A percentile compares a stretch with the other conserved stretches of the same genome.
Evolutionary conservation across 2,797 vertebrate genomes (phyloP).

Genomic region (Limosa lapponica): DNA sequence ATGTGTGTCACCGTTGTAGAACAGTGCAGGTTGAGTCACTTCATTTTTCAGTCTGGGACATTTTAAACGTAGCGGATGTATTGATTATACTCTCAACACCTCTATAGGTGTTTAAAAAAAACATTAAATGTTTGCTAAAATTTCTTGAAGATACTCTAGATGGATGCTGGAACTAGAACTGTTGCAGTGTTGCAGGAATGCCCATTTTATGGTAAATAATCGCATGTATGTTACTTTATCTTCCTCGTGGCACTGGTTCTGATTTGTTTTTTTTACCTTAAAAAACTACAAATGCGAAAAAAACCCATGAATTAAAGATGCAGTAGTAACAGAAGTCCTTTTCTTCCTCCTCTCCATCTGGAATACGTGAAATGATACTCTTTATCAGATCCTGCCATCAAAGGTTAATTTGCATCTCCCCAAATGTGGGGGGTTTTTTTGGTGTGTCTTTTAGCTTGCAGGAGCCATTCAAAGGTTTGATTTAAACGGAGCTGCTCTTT

Average conservation of each 20-base stretch:
- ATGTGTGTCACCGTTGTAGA: background rate
- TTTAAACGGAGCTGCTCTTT: background rate
- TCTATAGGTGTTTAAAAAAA: background rate
- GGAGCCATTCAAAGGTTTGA: background rate
- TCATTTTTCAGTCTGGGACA: background rate
- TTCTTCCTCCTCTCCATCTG: constrained; percentile 16
- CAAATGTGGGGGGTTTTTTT: background rate
- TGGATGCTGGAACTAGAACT: background rate
- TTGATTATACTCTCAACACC: background rate
- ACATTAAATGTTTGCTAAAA: background rate
- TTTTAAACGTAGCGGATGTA: background rate
- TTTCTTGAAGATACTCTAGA: background rate
- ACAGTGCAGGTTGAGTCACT: background rate
- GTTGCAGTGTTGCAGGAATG: background rate
- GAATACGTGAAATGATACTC: background rate
- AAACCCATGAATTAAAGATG: background rate
- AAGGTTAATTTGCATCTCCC: constrained; percentile 26
- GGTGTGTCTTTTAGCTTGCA: background rate
- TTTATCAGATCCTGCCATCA: constrained; percentile 35
- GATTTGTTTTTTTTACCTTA: background rate
- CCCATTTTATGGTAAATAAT: background rate
- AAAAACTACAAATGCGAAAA: background rate
- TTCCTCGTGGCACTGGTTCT: background rate
- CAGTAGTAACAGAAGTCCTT: background rate
- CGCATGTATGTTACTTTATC: background rate